phyloP scores from a whole-genome alignment of 2,888 invertebrate species.

The Parnassius glacialis region DNA sequence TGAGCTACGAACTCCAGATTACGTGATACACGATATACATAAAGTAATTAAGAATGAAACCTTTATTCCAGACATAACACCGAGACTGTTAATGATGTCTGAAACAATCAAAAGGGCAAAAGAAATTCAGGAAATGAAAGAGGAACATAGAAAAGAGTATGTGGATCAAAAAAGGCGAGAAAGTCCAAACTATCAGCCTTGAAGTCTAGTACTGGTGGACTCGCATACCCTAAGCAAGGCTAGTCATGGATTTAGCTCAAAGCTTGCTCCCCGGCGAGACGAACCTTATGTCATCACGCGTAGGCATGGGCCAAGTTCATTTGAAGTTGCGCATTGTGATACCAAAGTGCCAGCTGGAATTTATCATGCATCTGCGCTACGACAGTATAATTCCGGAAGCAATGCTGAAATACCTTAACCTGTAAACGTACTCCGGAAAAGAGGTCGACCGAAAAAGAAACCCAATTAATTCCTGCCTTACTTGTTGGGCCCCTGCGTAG shows the following conservation, averaged over 20 bases:
- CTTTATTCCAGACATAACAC: background rate
- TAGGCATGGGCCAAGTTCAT: too few species aligned
- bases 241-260: background rate
- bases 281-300: too few species aligned
- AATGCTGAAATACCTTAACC: too few species aligned
- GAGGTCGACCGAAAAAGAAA: too few species aligned
- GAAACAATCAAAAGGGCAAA: background rate
- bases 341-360: too few species aligned
- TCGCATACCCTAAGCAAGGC: background rate
- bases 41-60: background rate
- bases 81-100: background rate
- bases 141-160: background rate
- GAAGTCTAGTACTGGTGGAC: background rate
- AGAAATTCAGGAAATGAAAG: background rate
- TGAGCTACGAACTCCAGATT: constrained; percentile 21
- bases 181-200: background rate
- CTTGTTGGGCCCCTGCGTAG: background rate
- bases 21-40: background rate
- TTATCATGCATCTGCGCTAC: too few species aligned
- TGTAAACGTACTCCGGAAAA: too few species aligned
- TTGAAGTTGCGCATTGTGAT: too few species aligned
- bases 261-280: too few species aligned
- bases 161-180: background rate
- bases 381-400: too few species aligned
- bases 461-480: too few species aligned